These are phyloP conservation scores for Dendropsophus ebraccatus DNA, from an alignment of 2,113 vertebrate species.

Conservation along the genomic window DNA sequence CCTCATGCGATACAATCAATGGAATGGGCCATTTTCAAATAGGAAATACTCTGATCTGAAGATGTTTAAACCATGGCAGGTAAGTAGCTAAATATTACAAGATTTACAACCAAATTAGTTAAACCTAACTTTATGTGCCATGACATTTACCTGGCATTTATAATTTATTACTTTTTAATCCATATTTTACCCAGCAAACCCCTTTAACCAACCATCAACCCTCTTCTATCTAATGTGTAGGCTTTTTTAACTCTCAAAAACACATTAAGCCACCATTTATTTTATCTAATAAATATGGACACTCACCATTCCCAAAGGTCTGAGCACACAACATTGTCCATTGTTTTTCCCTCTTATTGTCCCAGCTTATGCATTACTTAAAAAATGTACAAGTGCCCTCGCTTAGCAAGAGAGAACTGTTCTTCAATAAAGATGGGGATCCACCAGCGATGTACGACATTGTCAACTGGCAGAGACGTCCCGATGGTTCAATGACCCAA, in stretches of 20 bases:
- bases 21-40: background rate
- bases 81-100: conserved; percentile 8
- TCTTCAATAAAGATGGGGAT: conserved; percentile 42
- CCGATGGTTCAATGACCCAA: background rate
- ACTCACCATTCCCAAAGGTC: background rate
- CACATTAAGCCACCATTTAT: no score
- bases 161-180: no score
- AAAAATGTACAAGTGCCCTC: conserved; percentile 15
- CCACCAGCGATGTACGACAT: conserved; percentile 45
- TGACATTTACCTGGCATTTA: no score
- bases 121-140: no score
- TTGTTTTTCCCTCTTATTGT: background rate
- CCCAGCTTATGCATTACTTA: conserved; percentile 36
- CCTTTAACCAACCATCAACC: no score
- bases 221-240: no score
- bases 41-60: background rate
- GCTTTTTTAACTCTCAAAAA: no score
- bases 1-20: conserved; percentile 16
- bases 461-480: conserved; percentile 18
- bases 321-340: background rate
- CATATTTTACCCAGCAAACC: no score
- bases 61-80: conserved; percentile 59
- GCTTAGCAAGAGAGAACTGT: conserved; percentile 2
- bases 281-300: no score
- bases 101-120: no score